Evolutionary conservation across 35 echinoderm and acorn worm genomes (phyloP).

Genomic region (Apostichopus parvimensis): DNA sequence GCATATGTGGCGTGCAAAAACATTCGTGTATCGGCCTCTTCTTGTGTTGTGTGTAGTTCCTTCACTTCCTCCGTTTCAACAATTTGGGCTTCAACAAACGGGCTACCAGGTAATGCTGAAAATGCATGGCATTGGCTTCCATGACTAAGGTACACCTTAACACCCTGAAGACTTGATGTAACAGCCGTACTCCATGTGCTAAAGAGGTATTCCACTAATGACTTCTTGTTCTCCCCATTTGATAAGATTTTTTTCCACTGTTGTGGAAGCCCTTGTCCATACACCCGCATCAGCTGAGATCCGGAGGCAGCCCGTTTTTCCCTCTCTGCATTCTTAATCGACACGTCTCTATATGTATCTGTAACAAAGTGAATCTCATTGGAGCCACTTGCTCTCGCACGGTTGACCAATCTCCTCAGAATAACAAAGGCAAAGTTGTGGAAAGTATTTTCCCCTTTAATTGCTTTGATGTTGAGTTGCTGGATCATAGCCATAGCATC

Average conservation of each 20-base stretch:
- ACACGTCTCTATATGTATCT: slow-evolving; percentile 58
- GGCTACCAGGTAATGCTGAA: not conserved
- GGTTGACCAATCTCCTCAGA: slow-evolving; percentile 31
- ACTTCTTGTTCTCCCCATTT: slow-evolving; percentile 59
- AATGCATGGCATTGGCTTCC: slow-evolving; percentile 55
- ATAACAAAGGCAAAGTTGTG: slow-evolving; percentile 36
- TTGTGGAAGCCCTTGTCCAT: slow-evolving; percentile 35
- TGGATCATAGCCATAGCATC: slow-evolving; percentile 62
- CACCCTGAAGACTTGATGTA: not conserved
- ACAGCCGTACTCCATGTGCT: slow-evolving; percentile 34
- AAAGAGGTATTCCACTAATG: slow-evolving; percentile 54
- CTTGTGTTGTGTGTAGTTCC: slow-evolving; percentile 53
- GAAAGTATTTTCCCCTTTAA: slow-evolving; percentile 8
- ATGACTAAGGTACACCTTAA: slow-evolving; percentile 49
- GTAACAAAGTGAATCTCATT: slow-evolving; percentile 57
- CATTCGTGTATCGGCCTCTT: slow-evolving; percentile 81
- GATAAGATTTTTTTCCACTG: slow-evolving; percentile 68
- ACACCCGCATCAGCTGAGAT: slow-evolving; percentile 18
- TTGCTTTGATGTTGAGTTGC: not conserved
- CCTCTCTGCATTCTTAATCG: slow-evolving; percentile 71
- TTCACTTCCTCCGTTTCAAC: not conserved
- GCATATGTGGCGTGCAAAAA: slow-evolving; percentile 55
- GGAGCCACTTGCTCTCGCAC: slow-evolving; percentile 13
- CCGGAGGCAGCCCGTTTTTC: slow-evolving; percentile 53
- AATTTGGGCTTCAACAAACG: not conserved